Base-by-base conservation (phyloP, 1,140 invertebrate genomes). In the Drosophila baimaii region DNA sequence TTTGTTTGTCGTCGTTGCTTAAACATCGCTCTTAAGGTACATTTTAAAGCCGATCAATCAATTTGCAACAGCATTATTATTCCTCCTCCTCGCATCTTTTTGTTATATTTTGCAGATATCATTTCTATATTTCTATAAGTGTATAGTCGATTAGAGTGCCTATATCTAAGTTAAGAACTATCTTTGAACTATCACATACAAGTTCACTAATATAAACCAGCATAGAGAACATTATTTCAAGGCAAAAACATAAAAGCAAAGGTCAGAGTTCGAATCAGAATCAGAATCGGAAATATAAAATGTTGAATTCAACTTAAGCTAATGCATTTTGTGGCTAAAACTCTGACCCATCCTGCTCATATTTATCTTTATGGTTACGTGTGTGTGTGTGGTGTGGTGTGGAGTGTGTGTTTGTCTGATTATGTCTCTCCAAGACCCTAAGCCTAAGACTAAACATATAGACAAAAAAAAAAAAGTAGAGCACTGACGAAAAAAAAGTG, bases 151-250 rank as follows among this genome's bases (percentile, higher is more conserved):
- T 29, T 12, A 49, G 64, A 49, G 64, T 77, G 71, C 13, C 43
- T 44, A 51, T 13, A 19, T 15, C 66, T 86, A 86, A 55, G 66
- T 77, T 88, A 88, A n/a, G 8, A 72, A 66, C 84, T 89, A 89
- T 90, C 88, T 90, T 90, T 90, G 88, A 90, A 90, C 88, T 90
- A 90, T 90, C 88, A 90, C 88, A 90, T 90, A 90, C 80, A 90
- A 90, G 88, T 90, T 88, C 86, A 86, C 81, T 84, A 75, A 68
- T 47, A 73, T 89, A 77, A 15, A 52, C 27, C 56, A 74, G 64
- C 66, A 44, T 13, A 54, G 35, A 21, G 29, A 64, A 55, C 27
- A 70, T 59, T 44, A 69, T 47, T 41, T 51, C 47, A 59, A 41
- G 52, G 23, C 39, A 47, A 71, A 71, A 54, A 44, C 47, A 33